Percentiles rank a stretch among this genome's conserved stretches.
Evolutionary conservation across 1,140 invertebrate species (phyloP).

Genomic region (Hyposmocoma kahamanoa): DNA sequence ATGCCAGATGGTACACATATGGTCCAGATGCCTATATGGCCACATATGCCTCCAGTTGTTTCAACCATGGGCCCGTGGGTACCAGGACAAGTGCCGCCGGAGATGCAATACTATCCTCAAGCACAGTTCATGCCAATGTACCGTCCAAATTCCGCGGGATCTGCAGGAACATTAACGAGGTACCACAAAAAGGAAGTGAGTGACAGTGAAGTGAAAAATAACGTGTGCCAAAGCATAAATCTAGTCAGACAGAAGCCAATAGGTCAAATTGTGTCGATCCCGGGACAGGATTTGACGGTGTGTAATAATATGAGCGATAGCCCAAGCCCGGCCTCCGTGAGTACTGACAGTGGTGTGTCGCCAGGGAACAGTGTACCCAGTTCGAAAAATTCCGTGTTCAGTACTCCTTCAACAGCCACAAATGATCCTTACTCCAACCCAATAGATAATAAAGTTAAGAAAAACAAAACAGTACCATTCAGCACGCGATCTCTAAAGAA

Average conservation of each 20-base stretch:
- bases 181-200: slow-evolving; percentile 58
- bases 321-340: slow-evolving; percentile 50
- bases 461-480: slow-evolving; percentile 43
- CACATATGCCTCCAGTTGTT: slow-evolving; percentile 52
- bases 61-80: slow-evolving; percentile 55
- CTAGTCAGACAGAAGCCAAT: slow-evolving; percentile 68
- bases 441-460: slow-evolving; percentile 50
- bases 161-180: slow-evolving; percentile 57
- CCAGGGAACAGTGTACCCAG: slow-evolving; percentile 52
- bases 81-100: slow-evolving; percentile 39
- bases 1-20: slow-evolving; percentile 50
- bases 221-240: slow-evolving; percentile 71
- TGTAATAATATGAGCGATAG: slow-evolving; percentile 60
- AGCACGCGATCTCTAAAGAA: slow-evolving; percentile 52
- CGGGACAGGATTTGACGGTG: slow-evolving; percentile 62
- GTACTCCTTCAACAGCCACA: slow-evolving; percentile 30
- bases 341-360: slow-evolving; percentile 58
- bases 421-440: slow-evolving; percentile 30
- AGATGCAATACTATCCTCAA: slow-evolving; percentile 65
- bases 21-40: slow-evolving; percentile 63
- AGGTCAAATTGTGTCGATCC: slow-evolving; percentile 64
- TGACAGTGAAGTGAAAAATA: slow-evolving; percentile 53
- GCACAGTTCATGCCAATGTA: slow-evolving; percentile 65
- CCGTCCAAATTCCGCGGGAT: slow-evolving; percentile 52
- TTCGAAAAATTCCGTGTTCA: slow-evolving; percentile 47